Conservation (phyloP, 1,140 invertebrate species). For the Drosophila prosaltans region DNA sequence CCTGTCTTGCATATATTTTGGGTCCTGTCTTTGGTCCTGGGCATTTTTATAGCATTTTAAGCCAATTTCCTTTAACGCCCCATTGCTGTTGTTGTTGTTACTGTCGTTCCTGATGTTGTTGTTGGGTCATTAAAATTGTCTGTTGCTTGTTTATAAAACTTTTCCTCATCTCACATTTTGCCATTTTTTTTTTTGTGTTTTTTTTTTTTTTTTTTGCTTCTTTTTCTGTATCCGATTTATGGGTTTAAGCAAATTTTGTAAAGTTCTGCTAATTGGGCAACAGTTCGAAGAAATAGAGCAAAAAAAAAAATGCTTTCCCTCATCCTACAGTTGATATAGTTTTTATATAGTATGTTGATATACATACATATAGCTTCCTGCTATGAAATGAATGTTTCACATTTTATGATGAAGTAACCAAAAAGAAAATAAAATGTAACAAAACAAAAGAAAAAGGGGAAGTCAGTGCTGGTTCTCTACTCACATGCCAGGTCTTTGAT, state of each 20-base stretch:
- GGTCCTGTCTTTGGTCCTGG: background rate
- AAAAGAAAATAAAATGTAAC: slow-evolving; percentile 16
- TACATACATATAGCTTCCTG: background rate
- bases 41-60: slow-evolving; percentile 74
- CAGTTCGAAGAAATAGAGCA: slow-evolving; percentile 13
- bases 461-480: slow-evolving; percentile 21
- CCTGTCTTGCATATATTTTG: background rate
- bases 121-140: slow-evolving; percentile 71
- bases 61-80: slow-evolving; percentile 78
- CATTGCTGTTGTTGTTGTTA: slow-evolving; percentile 16
- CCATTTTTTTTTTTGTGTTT: background rate
- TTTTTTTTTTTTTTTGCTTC: background rate
- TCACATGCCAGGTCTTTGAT: slow-evolving; percentile 55
- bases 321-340: slow-evolving; percentile 11
- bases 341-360: slow-evolving; percentile 13
- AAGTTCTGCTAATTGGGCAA: slow-evolving; percentile 54
- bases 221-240: slow-evolving; percentile 45
- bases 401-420: slow-evolving; percentile 64
- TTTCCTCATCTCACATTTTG: background rate
- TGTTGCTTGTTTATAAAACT: slow-evolving; percentile 32
- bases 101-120: slow-evolving; percentile 21
- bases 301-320: slow-evolving; percentile 5
- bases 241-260: slow-evolving; percentile 40
- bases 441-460: slow-evolving; percentile 21
- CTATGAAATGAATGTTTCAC: slow-evolving; percentile 47